Percentiles rank a stretch among this genome's conserved stretches.
Conservation (phyloP, 2,797 vertebrate genomes). For the Lutjanus argentimaculatus region DNA sequence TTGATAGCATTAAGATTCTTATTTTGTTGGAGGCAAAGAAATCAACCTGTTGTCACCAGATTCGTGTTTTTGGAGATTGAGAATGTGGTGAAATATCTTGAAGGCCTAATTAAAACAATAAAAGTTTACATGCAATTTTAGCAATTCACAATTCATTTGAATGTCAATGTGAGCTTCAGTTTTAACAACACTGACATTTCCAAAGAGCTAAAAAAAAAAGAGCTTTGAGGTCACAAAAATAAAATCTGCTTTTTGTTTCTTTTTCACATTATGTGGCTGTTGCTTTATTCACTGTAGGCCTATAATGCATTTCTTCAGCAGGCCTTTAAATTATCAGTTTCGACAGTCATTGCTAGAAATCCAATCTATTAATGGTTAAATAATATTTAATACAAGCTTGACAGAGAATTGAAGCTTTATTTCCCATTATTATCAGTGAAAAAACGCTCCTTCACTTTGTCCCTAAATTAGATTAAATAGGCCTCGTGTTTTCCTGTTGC, state of each 20-base stretch:
- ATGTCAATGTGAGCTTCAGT: neutral
- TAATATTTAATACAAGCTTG: neutral
- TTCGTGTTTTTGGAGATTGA: neutral
- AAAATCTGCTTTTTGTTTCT: neutral
- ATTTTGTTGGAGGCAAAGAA: neutral
- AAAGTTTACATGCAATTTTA: neutral
- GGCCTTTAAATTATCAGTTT: slow-evolving; percentile 31
- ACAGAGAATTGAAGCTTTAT: neutral
- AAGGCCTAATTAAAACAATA: neutral
- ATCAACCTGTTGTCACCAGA: slow-evolving; percentile 54
- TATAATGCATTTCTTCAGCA: slow-evolving; percentile 8
- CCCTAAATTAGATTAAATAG: neutral
- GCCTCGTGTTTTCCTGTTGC: slow-evolving; percentile 23
- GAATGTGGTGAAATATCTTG: neutral
- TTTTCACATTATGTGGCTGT: neutral
- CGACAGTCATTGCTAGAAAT: neutral
- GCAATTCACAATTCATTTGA: slow-evolving; percentile 13
- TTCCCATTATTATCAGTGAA: neutral
- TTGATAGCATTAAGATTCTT: neutral
- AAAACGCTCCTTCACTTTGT: neutral
- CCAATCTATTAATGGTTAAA: neutral
- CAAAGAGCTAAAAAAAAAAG: neutral
- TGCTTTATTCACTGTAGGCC: slow-evolving; percentile 38
- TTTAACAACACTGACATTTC: neutral
- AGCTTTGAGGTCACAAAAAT: neutral